Evolutionary conservation across 1,140 invertebrate species (phyloP), one percentile per base, ranked within the genome.

Genomic region (Drosophila subobscura): DNA sequence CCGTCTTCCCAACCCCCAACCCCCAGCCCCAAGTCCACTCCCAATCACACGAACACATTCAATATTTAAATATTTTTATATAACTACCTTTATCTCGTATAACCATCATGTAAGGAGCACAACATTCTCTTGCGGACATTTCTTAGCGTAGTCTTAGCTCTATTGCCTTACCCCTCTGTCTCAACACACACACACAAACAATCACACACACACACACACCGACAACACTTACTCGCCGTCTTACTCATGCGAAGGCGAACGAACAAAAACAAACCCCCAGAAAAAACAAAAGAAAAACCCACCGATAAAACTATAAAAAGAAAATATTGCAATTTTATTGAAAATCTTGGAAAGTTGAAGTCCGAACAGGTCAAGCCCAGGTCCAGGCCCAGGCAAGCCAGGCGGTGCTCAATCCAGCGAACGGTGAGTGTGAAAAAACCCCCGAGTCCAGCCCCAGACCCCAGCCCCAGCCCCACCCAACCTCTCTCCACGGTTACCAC

Each of bases 301-400:
- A 33, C 29, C 10, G 3, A 3, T 4, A 4, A 37, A 37, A 37
- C 33, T 27, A 55, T 41, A 29, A 20, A 16, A 23, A 44, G 23
- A 54, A 22, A 55, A 37, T 37, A 52, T 22, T 37, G 50, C 27
- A 42, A 60, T 45, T 42, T 66, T 53, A 67, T 29, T 68, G 59
- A 64, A 65, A 64, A 64, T 68, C 64, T 68, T 68, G 66, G 66
- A 68, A 68, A 68, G 66, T 68, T 68, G 64, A 68, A 68, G 66
- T 68, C 66, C 63, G 47, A 68, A 68, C 66, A 68, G 66, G 66
- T 68, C 65, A 68, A 66, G 45, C 23, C 66, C 63, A 37, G 33
- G 33, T 37, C 33, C 33, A 12, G 63, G 63, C 63, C 55, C 61
- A 53, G 66, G 63, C 66, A 68, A 65, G 55, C 63, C 25, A 29